phyloP scores from a whole-genome alignment of 2,888 invertebrate species.

The Melanargia galathea region DNA sequence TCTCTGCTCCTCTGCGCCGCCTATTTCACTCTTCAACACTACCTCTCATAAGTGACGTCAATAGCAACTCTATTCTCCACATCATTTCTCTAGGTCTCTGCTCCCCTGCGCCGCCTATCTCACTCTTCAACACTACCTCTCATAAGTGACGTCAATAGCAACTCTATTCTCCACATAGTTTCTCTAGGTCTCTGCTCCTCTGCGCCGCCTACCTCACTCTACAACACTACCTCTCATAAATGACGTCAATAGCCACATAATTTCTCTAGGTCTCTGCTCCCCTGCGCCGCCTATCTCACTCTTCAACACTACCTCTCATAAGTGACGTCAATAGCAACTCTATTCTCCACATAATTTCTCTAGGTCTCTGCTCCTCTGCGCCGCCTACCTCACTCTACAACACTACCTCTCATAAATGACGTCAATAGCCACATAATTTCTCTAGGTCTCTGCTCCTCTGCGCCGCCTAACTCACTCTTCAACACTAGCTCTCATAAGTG shows the following conservation, averaged over 20 bases:
- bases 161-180: background rate
- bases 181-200: too few relatives aligned
- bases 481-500: conserved; percentile 89
- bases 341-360: background rate
- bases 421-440: background rate
- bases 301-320: background rate
- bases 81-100: conserved; percentile 31
- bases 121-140: conserved; percentile 88
- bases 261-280: background rate
- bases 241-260: conserved; percentile 41
- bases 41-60: background rate
- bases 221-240: conserved; percentile 90
- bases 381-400: conserved; percentile 87
- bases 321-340: background rate
- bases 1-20: background rate
- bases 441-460: too few relatives aligned
- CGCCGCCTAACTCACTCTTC: conserved; percentile 85
- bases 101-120: conserved; percentile 85
- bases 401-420: conserved; percentile 87
- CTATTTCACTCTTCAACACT: background rate
- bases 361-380: conserved; percentile 75
- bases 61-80: background rate
- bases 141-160: conserved; percentile 81
- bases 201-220: conserved; percentile 85
- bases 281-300: background rate